phyloP scores from a whole-genome alignment of 2,797 vertebrate genomes.

The Hephaestus fuliginosus region DNA sequence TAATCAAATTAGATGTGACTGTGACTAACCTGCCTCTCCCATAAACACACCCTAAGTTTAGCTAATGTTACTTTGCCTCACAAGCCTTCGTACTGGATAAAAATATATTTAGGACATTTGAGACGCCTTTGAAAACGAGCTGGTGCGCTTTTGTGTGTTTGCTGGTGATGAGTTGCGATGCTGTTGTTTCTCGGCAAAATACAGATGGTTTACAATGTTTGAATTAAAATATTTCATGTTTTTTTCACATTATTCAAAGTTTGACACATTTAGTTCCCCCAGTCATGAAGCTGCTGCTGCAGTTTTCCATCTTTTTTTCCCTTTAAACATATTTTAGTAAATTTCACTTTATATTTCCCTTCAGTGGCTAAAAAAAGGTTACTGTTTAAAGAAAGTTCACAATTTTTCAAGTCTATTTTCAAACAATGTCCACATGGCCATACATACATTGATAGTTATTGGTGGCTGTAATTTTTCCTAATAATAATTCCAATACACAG shows the following conservation, averaged over 20 bases:
- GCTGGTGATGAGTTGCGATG: not conserved
- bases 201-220: not conserved
- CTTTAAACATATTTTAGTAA: not conserved
- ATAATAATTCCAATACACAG: not conserved
- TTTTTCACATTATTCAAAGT: not conserved
- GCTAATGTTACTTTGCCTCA: not conserved
- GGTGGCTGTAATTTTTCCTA: not conserved
- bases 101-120: conserved; percentile 57
- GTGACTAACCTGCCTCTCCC: not conserved
- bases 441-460: not conserved
- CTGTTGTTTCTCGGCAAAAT: not conserved
- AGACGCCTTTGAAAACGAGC: conserved; percentile 41
- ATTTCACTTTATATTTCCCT: not conserved
- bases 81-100: not conserved
- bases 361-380: not conserved
- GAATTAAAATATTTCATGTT: not conserved
- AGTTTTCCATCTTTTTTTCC: not conserved
- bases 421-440: not conserved
- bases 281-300: not conserved
- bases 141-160: not conserved
- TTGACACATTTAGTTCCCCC: conserved; percentile 4
- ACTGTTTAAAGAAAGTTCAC: not conserved
- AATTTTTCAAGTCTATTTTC: not conserved
- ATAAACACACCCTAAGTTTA: not conserved
- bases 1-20: not conserved